Evolutionary conservation across 2,113 vertebrate species (phyloP).

Genomic region (Erythrolamprus reginae): DNA sequence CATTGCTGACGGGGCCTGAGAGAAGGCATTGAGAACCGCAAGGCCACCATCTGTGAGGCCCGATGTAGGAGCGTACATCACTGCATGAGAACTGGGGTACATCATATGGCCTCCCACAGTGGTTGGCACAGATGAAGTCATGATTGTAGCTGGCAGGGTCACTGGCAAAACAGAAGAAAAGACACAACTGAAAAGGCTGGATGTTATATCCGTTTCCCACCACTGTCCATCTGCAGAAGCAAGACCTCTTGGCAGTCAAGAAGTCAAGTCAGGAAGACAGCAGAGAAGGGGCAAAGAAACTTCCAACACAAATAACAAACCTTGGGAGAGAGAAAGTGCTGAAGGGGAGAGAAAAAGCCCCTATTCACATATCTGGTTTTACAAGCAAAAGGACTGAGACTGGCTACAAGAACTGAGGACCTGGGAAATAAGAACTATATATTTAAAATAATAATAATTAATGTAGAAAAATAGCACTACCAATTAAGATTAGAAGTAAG

Average conservation of each 20-base stretch:
- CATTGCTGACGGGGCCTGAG: conserved; percentile 88
- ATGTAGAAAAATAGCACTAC: not conserved
- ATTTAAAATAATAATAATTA: not conserved
- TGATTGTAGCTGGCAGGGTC: conserved; percentile 96
- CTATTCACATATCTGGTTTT: not conserved
- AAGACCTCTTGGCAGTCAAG: not conserved
- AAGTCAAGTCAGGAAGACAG: not conserved
- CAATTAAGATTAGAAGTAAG: not conserved
- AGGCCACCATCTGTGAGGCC: conserved; percentile 85
- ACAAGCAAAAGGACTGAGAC: not conserved
- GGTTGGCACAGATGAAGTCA: conserved; percentile 92
- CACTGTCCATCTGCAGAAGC: not conserved
- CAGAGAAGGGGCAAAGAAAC: not conserved
- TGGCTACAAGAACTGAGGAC: not conserved
- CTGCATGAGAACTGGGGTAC: conserved; percentile 91
- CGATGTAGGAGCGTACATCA: conserved; percentile 95
- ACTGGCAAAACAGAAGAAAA: conserved; percentile 67
- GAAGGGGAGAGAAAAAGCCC: not conserved
- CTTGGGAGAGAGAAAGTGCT: not conserved
- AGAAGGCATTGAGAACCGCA: conserved; percentile 96
- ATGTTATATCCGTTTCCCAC: not conserved
- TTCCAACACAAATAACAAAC: not conserved
- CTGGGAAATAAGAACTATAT: not conserved
- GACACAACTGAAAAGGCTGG: not conserved
- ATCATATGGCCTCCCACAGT: conserved; percentile 97